These are phyloP conservation scores for Aporophyla nigra DNA, from an alignment of 2,888 invertebrate species.

Conservation along the genomic window DNA sequence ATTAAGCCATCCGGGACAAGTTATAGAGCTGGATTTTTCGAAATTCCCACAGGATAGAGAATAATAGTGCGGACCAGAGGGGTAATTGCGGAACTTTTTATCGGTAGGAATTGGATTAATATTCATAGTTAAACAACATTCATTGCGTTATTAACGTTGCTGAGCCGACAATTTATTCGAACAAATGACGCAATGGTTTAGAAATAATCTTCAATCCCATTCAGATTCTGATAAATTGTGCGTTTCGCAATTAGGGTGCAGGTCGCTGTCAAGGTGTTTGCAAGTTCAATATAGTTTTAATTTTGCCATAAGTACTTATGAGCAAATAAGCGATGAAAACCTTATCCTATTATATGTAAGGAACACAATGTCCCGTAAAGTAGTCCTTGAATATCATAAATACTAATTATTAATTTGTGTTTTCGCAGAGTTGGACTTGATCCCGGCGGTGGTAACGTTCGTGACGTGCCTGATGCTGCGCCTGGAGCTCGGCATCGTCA, in stretches of 20 bases:
- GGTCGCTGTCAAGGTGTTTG: background rate
- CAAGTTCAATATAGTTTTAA: background rate
- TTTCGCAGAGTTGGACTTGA: conserved; percentile 94
- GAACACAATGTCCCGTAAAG: background rate
- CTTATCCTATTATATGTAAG: background rate
- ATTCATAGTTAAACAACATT: no score
- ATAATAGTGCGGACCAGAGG: background rate
- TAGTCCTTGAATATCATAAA: background rate
- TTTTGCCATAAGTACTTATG: background rate
- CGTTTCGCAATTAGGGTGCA: no score
- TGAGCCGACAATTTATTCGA: no score
- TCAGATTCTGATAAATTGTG: no score
- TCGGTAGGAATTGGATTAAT: no score
- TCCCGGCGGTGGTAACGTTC: conserved; percentile 96
- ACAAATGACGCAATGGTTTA: no score
- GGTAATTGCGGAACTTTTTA: no score
- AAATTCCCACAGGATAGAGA: background rate
- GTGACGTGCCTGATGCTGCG: conserved; percentile 95
- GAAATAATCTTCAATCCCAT: no score
- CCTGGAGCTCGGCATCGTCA: conserved; percentile 96
- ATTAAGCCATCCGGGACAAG: background rate
- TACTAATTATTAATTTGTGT: background rate
- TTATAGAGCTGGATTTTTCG: background rate
- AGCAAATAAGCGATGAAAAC: background rate
- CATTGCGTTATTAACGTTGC: no score